Evolutionary conservation across 2,113 vertebrate genomes (phyloP), one percentile per base, ranked within the genome.

Genomic region (Pomatorhinus ruficollis): DNA sequence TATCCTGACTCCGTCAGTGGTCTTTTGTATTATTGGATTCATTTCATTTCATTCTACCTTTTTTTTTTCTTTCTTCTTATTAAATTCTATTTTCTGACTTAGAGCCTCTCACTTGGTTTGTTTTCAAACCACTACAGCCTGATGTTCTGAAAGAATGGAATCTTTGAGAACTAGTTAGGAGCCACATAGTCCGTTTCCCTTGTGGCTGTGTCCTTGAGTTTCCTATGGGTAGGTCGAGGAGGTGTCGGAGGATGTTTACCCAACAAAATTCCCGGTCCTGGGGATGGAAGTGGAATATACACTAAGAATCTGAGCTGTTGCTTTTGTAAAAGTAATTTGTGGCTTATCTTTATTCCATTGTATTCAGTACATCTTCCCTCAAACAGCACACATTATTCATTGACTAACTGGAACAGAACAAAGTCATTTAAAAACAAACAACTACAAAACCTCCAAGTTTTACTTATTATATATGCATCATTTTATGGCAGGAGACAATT

Each of bases 401-500:
- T 53, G 50, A 30, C 44, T 83, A 56, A 77, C 64, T 77, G 22
- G 23, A 90, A 92, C 31, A 96, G 57, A 85, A 79, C 6, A 56
- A 69, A 87, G 22, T 11, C 3, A 60, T 90, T 94, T 85, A 37
- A 79, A 90, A 87, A 23, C 40, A 95, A 93, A 66, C 22, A 95
- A 15, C 40, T 68, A 64, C 17, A 87, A 90, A 93, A 76, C 21
- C 35, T 87, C 49, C 49, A 76, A 21, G 47, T 64, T 82, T 90
- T 14, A 20, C 44, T 50, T 79, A 40, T 71, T 76, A 15, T 40
- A 49, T 60, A 37, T 76, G 39, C 84, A 79, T 72, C 89, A 91
- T 45, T 22, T 87, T 76, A 68, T 53, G n/a, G 33, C 49, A 95
- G 56, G 14, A 87, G n/a, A 93, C 74, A 87, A 87, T 64, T 52